A percentile compares a stretch with the other conserved stretches of the same genome.
Conservation (phyloP, 2,888 invertebrate species). For the Ochlodes sylvanus region DNA sequence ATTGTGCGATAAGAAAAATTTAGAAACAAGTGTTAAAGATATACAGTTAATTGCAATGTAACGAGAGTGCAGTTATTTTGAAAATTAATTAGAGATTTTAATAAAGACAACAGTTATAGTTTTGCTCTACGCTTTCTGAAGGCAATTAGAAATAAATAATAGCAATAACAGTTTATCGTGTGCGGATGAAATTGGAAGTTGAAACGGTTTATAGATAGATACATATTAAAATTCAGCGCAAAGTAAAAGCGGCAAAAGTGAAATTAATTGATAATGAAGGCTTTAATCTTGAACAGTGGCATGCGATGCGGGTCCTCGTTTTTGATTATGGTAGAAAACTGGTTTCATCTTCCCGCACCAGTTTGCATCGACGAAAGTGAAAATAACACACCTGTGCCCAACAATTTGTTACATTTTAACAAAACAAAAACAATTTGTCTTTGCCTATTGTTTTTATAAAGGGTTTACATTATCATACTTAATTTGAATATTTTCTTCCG, state of each 20-base stretch:
- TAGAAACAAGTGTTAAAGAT: constrained; percentile 29
- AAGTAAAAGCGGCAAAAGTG: constrained; percentile 81
- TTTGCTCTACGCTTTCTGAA: background rate
- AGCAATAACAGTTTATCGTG: constrained; percentile 20
- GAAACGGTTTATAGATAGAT: constrained; percentile 22
- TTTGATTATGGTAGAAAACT: constrained; percentile 48
- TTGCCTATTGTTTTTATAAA: background rate
- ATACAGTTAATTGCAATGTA: background rate
- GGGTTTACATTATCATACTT: constrained; percentile 9
- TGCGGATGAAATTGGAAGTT: constrained; percentile 23
- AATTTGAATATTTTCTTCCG: constrained; percentile 51
- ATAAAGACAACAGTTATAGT: background rate
- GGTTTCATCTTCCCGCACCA: constrained; percentile 53
- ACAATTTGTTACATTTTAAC: constrained; percentile 11
- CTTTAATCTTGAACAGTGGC: constrained; percentile 68
- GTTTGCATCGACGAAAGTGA: constrained; percentile 54
- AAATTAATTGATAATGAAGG: constrained; percentile 76
- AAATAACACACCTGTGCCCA: constrained; percentile 28
- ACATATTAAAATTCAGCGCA: constrained; percentile 51
- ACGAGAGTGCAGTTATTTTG: background rate
- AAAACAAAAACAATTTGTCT: background rate
- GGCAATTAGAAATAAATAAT: constrained; percentile 12
- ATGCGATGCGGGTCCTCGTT: constrained; percentile 79
- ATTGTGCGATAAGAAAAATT: constrained; percentile 45
- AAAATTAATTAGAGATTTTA: background rate